These are phyloP conservation scores for Butorides virescens DNA, from an alignment of 2,113 vertebrate species.

Conservation along the genomic window DNA sequence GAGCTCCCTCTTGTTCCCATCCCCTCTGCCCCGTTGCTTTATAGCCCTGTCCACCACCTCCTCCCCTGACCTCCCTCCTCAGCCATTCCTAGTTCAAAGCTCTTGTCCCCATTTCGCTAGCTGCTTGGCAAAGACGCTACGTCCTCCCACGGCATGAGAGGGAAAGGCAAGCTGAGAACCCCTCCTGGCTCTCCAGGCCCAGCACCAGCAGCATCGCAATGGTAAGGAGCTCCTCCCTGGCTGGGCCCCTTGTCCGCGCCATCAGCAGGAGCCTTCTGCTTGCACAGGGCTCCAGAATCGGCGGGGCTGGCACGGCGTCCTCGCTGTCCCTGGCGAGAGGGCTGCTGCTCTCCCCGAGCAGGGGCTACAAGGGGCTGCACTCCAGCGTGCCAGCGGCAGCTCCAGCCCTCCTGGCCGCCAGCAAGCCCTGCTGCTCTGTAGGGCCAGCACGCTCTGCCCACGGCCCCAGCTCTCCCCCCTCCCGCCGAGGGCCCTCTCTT, in stretches of 20 bases:
- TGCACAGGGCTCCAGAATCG: neutral
- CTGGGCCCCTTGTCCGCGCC: neutral
- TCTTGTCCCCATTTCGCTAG: neutral
- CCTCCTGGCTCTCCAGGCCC: neutral
- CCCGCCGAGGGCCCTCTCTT: too few relatives aligned
- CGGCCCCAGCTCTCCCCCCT: too few relatives aligned
- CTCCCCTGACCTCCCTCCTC: neutral
- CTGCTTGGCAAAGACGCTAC: neutral
- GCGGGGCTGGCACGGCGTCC: neutral
- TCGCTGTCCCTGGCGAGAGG: neutral
- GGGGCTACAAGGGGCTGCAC: neutral
- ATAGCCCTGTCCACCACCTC: neutral
- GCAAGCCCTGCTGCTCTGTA: neutral
- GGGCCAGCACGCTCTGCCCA: too few relatives aligned
- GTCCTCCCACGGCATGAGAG: neutral
- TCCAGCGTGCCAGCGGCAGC: neutral
- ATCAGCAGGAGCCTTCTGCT: neutral
- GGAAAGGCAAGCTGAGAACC: neutral
- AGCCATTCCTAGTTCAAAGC: neutral
- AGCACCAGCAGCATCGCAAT: neutral
- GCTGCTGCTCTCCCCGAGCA: neutral
- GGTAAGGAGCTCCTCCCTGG: neutral
- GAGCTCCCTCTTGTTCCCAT: neutral
- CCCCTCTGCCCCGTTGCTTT: neutral
- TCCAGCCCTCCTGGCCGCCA: neutral